Percentiles rank a stretch among this genome's conserved stretches.
phyloP scores from a whole-genome alignment of 2,797 vertebrate genomes.

The Bradypus variegatus region DNA sequence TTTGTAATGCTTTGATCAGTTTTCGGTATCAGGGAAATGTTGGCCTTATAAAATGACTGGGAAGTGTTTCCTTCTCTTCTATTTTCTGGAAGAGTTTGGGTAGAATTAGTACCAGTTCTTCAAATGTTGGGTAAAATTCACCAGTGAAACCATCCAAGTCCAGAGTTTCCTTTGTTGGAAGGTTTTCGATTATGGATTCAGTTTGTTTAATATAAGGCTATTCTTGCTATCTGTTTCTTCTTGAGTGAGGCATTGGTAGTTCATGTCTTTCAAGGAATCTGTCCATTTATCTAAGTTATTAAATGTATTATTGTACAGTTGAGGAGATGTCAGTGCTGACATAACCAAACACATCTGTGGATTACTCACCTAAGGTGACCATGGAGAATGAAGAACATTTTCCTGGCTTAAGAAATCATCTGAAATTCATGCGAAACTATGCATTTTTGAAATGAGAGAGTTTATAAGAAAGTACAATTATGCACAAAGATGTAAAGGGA shows the following conservation, averaged over 20 bases:
- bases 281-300: constrained; percentile 36
- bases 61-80: background rate
- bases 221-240: constrained; percentile 23
- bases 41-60: background rate
- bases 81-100: constrained; percentile 20
- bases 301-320: constrained; percentile 12
- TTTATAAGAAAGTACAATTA: constrained; percentile 39
- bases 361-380: background rate
- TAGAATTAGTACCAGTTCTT: constrained; percentile 20
- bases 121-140: constrained; percentile 42
- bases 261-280: constrained; percentile 22
- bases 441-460: constrained; percentile 9
- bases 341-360: background rate
- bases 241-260: constrained; percentile 13
- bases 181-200: constrained; percentile 51
- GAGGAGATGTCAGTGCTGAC: background rate
- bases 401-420: background rate
- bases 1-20: constrained; percentile 5
- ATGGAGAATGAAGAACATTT: background rate
- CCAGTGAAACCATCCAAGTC: constrained; percentile 3
- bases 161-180: constrained; percentile 41
- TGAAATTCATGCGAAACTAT: constrained; percentile 35
- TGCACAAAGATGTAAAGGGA: constrained; percentile 6
- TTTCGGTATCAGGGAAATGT: background rate
- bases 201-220: constrained; percentile 10